Evolutionary conservation across 2,113 vertebrate species (phyloP).

Genomic region (Ovis aries): ARS-UI_Ramb_v3.0 NC_056055.1:160060001-160060500

Average conservation of each 20-base stretch:
- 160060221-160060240: neutral
- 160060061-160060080: neutral
- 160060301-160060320: neutral
- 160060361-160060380: neutral
- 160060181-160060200: neutral
- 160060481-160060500: neutral
- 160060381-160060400: neutral
- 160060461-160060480: neutral
- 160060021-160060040: neutral
- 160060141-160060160: neutral
- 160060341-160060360: neutral
- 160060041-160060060: neutral
- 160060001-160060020: neutral
- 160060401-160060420: neutral
- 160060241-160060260: neutral
- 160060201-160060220: neutral
- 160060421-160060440: neutral
- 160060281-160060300: neutral
- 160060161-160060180: neutral
- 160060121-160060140: neutral
- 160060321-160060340: neutral
- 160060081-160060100: constrained; percentile 37
- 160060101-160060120: neutral
- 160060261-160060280: constrained; percentile 34
- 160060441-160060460: neutral